Percentiles rank a stretch among this genome's conserved stretches.
These are phyloP conservation scores for Cremastinae sp. DNA, from an alignment of 2,888 invertebrate genomes.

Conservation along the genomic window DNA sequence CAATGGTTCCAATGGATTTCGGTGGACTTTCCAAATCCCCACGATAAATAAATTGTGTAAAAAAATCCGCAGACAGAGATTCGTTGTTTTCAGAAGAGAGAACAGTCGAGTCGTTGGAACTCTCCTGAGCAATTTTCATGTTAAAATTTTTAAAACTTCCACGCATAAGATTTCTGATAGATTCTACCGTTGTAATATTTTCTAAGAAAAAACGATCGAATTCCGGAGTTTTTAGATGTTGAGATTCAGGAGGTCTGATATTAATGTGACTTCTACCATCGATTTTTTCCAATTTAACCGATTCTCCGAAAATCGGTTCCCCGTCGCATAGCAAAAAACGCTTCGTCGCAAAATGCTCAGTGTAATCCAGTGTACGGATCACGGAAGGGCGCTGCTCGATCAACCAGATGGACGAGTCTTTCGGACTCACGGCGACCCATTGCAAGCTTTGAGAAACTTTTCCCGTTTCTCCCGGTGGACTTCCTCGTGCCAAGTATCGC, in stretches of 20 bases:
- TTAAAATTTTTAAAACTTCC: conserved; percentile 80
- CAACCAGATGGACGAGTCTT: conserved; percentile 83
- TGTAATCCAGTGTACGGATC: conserved; percentile 86
- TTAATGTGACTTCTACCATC: conserved; percentile 69
- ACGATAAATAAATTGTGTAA: conserved; percentile 55
- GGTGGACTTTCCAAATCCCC: conserved; percentile 74
- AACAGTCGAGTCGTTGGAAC: conserved; percentile 1
- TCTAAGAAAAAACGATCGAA: conserved; percentile 45
- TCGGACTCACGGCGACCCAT: conserved; percentile 90
- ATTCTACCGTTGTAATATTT: conserved; percentile 82
- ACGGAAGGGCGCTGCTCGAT: conserved; percentile 89
- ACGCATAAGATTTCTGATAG: conserved; percentile 82
- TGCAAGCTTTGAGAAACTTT: conserved; percentile 82
- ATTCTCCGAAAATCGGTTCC: conserved; percentile 80
- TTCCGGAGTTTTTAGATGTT: background rate
- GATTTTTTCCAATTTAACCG: background rate
- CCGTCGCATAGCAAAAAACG: conserved; percentile 89
- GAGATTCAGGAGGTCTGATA: background rate
- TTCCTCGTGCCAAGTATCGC: conserved; percentile 84
- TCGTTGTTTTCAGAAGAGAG: conserved; percentile 33
- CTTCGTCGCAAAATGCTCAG: conserved; percentile 83
- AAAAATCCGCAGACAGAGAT: conserved; percentile 39
- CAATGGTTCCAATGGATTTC: conserved; percentile 82
- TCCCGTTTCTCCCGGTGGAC: conserved; percentile 82
- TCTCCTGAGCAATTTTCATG: background rate